Base-by-base conservation (phyloP, 2,113 vertebrate genomes). In the Machaerirhynchus nigripectus region DNA sequence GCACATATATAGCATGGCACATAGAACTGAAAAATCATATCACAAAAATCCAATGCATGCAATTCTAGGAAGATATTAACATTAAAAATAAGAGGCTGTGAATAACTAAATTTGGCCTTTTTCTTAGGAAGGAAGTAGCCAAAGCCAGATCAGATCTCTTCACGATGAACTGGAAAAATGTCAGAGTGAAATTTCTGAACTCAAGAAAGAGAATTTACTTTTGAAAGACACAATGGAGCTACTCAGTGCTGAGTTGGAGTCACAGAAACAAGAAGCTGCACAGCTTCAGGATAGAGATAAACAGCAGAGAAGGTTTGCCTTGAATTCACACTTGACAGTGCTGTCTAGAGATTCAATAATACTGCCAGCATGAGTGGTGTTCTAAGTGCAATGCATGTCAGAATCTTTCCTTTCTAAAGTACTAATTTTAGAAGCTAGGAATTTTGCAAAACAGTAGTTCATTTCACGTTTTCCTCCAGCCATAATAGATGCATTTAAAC, bases 121-220 rank as follows among this genome's bases (percentile, higher is more conserved):
- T 91, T 74, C 90, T 76, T 88, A 99, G 99, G 99, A 98, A 81
- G 94, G 97, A 95, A 98, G 97, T 92, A 98, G 98, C 96, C 98
- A 98, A 80, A 98, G 97, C 96, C 98, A 98, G 95, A 95, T 98
- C 42, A 98, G 98, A 96, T 98, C 98, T 75, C 98, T 98, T 78
- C 97, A 98, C 15, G 96, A 97, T 57, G 96, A 98, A 84, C 95
- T 98, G 46, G 98, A 98, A 60, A 98, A 98, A 96, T 98, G 97
- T 74, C 98, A 97, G 78, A 98, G 91, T 57, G 98, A 99, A 88
- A 97, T 98, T 46, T 87, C 98, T 39, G 94, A 97, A 69, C 98
- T 99, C 49, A 97, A 97, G 96, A 98, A 98, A 89, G 99, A 99
- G 93, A 99, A 99, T 63, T 83, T 98, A 7, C 90, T 98, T 50